Conservation (phyloP, 2,113 vertebrate species). For the Panthera leo region DNA sequence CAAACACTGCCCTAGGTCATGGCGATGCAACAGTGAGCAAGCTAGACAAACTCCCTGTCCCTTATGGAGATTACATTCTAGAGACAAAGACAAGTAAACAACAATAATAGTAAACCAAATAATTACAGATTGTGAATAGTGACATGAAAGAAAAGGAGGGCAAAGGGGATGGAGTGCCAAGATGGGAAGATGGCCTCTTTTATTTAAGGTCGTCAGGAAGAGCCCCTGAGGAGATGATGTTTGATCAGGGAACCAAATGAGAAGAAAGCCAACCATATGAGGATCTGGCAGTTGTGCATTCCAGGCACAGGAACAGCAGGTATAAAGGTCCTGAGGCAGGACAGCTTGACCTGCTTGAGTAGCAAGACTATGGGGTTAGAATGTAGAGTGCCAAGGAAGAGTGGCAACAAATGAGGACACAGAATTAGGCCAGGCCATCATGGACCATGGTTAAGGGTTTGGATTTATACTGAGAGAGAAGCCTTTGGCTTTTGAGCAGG, state of each 20-base stretch:
- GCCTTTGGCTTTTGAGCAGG: neutral
- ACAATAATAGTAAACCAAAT: neutral
- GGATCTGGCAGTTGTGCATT: neutral
- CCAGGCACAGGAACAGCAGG: neutral
- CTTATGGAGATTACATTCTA: neutral
- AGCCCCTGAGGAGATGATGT: neutral
- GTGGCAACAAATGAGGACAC: neutral
- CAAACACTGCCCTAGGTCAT: neutral
- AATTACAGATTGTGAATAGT: neutral
- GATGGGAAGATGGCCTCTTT: neutral
- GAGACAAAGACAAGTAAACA: neutral
- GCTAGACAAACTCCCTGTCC: neutral
- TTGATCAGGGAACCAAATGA: constrained; percentile 7
- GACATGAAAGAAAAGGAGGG: neutral
- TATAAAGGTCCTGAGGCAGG: neutral
- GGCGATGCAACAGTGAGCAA: neutral
- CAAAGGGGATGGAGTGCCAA: neutral
- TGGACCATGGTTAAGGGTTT: neutral
- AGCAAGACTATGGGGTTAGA: neutral
- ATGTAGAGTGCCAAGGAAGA: neutral
- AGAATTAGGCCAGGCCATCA: neutral
- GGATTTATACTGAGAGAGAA: neutral
- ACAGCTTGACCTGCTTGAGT: neutral
- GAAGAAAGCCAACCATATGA: neutral
- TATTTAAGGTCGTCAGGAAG: neutral